Evolutionary conservation across 1,140 invertebrate species (phyloP), one percentile per base, ranked within the genome.

Genomic region (Antheraea mylitta): DNA sequence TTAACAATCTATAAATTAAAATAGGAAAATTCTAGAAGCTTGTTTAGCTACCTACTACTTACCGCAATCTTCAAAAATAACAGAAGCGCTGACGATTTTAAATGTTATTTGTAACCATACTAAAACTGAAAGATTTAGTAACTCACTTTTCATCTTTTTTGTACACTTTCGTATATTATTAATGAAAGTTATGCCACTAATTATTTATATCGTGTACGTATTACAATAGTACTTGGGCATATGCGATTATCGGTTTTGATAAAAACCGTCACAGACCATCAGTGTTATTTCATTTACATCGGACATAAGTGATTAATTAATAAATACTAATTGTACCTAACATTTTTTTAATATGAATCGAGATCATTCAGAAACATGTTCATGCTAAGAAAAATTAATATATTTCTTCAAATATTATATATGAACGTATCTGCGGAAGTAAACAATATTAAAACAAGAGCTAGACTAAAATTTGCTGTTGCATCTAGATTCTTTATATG

Each of bases 41-140:
- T n/a, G n/a, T n/a, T n/a, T n/a, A n/a, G n/a, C n/a, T n/a, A n/a
- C n/a, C n/a, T n/a, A n/a, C n/a, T n/a, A 80, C 82, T 83, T 75
- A 86, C 84, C 84, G 71, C 84, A 86, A 65, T 84, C 84, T 75
- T 83, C 75, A 70, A 85, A 86, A 38, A 78, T 61, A 22, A 86
- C 82, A 36, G 76, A 73, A 66, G 77, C 75, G 65, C 66, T 68
- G 65, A 73, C 67, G 2, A 42, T 53, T 66, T 70, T 69, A 16
- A 74, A 30, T 62, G 69, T 61, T 38, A 79, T 64, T 22, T 74
- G 67, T 64, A 77, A 38, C 18, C 77, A 65, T 22, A 82, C 7
- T 11, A 42, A 64, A 19, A 69, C 58, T 58, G 45, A 7, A 48
- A 65, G 58, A 62, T 66, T 62, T 45, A 63, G 16, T 30, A 63